These are phyloP conservation scores for Lycaena phlaeas DNA, from an alignment of 2,888 invertebrate genomes.

Conservation along the genomic window DNA sequence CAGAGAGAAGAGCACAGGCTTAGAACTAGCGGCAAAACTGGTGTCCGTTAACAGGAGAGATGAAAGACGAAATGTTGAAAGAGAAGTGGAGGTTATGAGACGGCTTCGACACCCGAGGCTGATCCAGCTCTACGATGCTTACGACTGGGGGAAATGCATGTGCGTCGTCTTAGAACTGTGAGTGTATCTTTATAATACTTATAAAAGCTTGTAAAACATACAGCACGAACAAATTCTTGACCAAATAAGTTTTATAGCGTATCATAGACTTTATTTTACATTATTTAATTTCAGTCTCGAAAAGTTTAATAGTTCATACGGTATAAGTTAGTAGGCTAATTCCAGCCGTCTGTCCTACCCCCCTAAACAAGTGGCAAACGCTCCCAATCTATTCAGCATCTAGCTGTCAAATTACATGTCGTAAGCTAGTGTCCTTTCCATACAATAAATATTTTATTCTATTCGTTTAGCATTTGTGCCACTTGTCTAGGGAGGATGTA, in stretches of 20 bases:
- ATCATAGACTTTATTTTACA: neutral
- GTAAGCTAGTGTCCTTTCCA: no score
- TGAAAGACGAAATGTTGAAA: constrained; percentile 91
- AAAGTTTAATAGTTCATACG: no score
- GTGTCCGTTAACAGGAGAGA: constrained; percentile 89
- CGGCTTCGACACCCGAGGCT: constrained; percentile 94
- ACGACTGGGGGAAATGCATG: constrained; percentile 94
- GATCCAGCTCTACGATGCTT: constrained; percentile 97
- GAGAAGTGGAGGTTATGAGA: constrained; percentile 98
- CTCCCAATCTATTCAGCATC: no score
- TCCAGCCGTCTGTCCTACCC: no score
- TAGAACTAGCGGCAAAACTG: constrained; percentile 93
- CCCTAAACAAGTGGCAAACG: no score
- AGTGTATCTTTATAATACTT: constrained; percentile 46
- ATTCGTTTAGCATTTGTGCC: no score
- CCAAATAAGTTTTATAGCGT: neutral
- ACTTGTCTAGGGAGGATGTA: no score
- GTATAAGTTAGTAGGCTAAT: no score
- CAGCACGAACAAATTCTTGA: neutral
- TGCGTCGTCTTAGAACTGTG: constrained; percentile 98
- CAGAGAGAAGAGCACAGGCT: constrained; percentile 84
- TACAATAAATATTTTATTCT: no score
- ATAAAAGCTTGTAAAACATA: neutral
- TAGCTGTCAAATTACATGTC: no score
- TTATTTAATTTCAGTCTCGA: no score